Percentiles rank a stretch among this genome's conserved stretches.
Evolutionary conservation across 2,797 vertebrate genomes (phyloP).

Genomic region (Protosalanx chinensis): DNA sequence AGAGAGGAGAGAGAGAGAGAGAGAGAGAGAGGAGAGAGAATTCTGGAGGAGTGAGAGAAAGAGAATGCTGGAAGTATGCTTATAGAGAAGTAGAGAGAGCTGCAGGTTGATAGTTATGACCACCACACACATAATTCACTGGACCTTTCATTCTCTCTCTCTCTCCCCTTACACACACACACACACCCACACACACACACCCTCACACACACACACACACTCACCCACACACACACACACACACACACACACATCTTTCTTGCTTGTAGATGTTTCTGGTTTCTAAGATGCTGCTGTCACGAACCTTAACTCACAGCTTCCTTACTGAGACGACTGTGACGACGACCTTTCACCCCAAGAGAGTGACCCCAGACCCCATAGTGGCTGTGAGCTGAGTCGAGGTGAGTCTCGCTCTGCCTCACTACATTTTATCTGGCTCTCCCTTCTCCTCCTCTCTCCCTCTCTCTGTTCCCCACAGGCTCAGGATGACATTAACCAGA

Average conservation of each 20-base stretch:
- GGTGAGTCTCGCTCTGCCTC: background rate
- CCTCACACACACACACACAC: too few species aligned
- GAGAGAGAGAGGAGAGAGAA: background rate
- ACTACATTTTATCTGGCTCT: background rate
- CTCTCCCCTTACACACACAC: background rate
- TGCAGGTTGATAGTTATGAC: slow-evolving; percentile 17
- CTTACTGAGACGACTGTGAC: too few species aligned
- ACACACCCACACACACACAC: too few species aligned
- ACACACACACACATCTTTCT: too few species aligned
- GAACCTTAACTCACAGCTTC: too few species aligned
- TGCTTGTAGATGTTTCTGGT: too few species aligned
- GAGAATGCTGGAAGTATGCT: background rate
- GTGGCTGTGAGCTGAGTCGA: too few species aligned
- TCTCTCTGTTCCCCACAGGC: slow-evolving; percentile 33
- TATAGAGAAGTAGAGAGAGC: background rate
- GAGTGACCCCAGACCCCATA: too few species aligned
- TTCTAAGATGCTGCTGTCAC: too few species aligned
- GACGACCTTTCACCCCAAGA: too few species aligned
- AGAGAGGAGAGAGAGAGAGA: background rate
- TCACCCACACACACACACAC: background rate
- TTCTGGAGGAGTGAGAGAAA: background rate
- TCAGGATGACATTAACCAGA: slow-evolving; percentile 63
- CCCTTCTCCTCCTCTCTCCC: background rate
- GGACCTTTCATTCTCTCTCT: slow-evolving; percentile 30
- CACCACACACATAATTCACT: slow-evolving; percentile 21